Base-by-base conservation (phyloP, 35 echinoderm and acorn worm genomes). In the Lytechinus variegatus region DNA sequence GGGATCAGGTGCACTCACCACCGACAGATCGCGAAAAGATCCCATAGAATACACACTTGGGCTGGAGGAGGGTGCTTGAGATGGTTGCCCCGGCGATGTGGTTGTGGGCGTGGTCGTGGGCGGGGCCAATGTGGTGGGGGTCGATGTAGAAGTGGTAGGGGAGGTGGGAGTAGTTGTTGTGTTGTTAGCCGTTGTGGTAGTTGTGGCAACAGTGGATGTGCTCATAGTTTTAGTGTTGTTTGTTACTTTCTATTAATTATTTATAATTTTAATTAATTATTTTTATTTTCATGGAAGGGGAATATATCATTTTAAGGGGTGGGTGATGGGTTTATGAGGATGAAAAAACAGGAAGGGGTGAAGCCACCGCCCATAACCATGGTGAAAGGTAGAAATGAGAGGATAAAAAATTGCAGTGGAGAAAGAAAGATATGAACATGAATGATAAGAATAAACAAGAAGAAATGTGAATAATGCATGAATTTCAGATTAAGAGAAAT, bases 41-140 rank as follows among this genome's bases (percentile, higher is more conserved):
- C 92, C 92, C 92, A 93, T 93, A 54, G 92, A 93, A 54, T 93
- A 93, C 29, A 93, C 92, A 54, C 92, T 93, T 53, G 92, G 92
- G 54, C 92, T 93, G 92, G 92, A 93, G 92, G 92, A 93, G 52
- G 92, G 92, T 27, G 92, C 92, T 54, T 93, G 52, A 27, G 54
- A 27, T 19, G 52, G 92, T 57, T 93, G 92, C 92, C 54, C 53
- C 27, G 92, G 27, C 53, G 92, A 54, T 12, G 92, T 53, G 92
- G 52, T 93, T 11, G 92, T 93, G 92, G 92, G 52, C 27, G 92
- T 93, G 54, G 54, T 93, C 53, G 55, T 27, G 14, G 92, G 92
- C 27, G 92, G 52, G 53, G 54, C 54, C 9, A 57, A 54, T 10
- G 92, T 27, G 55, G 92, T 57, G 54, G 54, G 92, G 28, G 92